These are phyloP conservation scores for Vespertilio murinus DNA, from an alignment of 2,797 vertebrate genomes.

Conservation along the genomic window DNA sequence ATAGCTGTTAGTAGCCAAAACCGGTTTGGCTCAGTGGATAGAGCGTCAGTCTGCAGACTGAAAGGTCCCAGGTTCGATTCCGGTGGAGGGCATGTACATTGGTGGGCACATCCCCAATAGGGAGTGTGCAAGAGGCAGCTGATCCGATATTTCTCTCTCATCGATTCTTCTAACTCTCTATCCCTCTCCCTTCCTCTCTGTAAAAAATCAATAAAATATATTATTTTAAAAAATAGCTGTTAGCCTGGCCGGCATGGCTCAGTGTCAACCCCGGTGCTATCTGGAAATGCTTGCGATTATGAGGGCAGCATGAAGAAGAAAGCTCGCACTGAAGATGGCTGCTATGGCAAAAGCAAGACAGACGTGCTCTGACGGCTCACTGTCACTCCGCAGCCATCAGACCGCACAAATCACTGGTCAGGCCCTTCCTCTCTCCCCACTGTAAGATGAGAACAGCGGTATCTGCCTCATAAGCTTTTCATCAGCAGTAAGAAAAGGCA, in stretches of 20 bases:
- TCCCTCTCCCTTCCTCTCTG: too few species aligned
- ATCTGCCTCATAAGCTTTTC: background rate
- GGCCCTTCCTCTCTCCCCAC: background rate
- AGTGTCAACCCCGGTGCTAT: too few species aligned
- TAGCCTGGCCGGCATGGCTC: too few species aligned
- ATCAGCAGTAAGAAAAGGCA: background rate
- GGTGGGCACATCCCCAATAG: too few species aligned
- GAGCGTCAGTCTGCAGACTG: background rate
- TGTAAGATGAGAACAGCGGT: background rate
- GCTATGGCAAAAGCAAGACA: background rate
- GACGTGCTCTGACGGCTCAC: background rate
- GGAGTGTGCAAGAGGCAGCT: too few species aligned
- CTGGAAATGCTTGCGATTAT: background rate
- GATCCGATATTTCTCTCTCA: too few species aligned
- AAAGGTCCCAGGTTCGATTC: background rate
- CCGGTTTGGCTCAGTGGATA: background rate
- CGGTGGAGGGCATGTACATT: too few species aligned
- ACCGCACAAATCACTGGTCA: background rate
- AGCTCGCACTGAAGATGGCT: background rate
- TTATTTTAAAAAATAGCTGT: too few species aligned
- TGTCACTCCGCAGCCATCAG: background rate
- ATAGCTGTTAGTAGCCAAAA: too few species aligned
- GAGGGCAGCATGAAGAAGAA: background rate
- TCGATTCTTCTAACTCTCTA: too few species aligned
- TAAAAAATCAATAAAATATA: too few species aligned